Percentiles rank a stretch among this genome's conserved stretches.
Conservation (phyloP, 2,113 vertebrate species). For the Tragelaphus imberbis region DNA sequence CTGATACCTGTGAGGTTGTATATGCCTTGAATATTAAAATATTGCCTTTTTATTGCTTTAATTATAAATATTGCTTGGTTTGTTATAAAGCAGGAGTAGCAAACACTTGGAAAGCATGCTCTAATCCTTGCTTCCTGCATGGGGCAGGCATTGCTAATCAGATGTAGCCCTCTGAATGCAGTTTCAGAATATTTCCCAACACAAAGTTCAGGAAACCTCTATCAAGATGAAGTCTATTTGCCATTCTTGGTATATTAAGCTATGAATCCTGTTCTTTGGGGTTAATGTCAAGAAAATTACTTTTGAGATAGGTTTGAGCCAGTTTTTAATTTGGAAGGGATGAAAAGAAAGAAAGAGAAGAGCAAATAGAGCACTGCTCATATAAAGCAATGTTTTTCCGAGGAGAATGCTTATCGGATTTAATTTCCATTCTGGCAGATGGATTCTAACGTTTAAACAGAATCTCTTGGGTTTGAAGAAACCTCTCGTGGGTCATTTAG, state of each 20-base stretch:
- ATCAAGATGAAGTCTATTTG: conserved; percentile 47
- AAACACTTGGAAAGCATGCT: neutral
- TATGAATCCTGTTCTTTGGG: conserved; percentile 42
- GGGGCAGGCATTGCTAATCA: neutral
- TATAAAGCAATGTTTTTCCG: conserved; percentile 51
- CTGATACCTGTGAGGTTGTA: neutral
- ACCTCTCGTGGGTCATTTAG: conserved; percentile 48
- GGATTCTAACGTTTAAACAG: conserved; percentile 61
- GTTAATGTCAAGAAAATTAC: conserved; percentile 63
- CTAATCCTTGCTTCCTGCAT: neutral
- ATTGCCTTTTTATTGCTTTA: conserved; percentile 9
- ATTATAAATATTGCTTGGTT: neutral
- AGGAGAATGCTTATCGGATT: conserved; percentile 44
- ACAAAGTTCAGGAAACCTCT: conserved; percentile 17
- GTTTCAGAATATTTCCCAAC: conserved; percentile 43
- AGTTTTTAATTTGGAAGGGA: conserved; percentile 63
- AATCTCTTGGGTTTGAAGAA: conserved; percentile 62
- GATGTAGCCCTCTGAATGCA: neutral
- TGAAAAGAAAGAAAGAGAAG: conserved; percentile 51
- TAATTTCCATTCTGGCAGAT: conserved; percentile 58
- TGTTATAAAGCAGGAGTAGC: neutral
- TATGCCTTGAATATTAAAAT: conserved; percentile 31
- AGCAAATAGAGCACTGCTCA: conserved; percentile 55
- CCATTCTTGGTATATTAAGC: conserved; percentile 39
- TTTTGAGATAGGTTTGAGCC: conserved; percentile 47